Conservation (phyloP, 2,113 vertebrate species). For the Hemiscyllium ocellatum region DNA sequence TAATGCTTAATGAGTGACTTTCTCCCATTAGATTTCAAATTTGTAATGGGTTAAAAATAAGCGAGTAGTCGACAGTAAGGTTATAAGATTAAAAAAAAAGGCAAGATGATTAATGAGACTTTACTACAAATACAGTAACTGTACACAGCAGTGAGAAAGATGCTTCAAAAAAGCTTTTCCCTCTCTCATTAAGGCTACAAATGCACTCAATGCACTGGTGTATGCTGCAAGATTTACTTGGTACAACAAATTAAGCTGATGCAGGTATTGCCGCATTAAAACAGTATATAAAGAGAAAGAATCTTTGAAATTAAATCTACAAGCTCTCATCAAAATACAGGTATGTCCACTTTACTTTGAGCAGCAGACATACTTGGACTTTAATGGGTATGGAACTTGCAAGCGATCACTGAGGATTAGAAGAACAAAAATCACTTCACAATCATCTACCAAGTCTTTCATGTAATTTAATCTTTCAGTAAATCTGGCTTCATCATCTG, state of each 20-base stretch:
- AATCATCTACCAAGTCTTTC: constrained; percentile 8
- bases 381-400: constrained; percentile 12
- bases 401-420: neutral
- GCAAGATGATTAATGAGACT: constrained; percentile 56
- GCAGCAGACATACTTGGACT: constrained; percentile 26
- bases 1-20: constrained; percentile 32
- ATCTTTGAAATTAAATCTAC: constrained; percentile 51
- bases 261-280: constrained; percentile 37
- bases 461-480: constrained; percentile 17
- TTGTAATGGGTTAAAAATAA: constrained; percentile 50
- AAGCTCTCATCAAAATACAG: constrained; percentile 66
- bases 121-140: constrained; percentile 46
- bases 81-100: constrained; percentile 65
- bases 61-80: constrained; percentile 62
- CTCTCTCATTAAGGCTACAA: constrained; percentile 70
- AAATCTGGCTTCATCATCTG: constrained; percentile 21
- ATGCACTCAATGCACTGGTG: constrained; percentile 55
- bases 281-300: constrained; percentile 51
- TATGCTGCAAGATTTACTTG: constrained; percentile 57
- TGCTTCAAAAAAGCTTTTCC: constrained; percentile 54
- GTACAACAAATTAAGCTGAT: constrained; percentile 49
- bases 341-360: constrained; percentile 61
- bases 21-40: constrained; percentile 53
- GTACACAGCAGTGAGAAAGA: constrained; percentile 60
- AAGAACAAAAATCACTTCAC: neutral